Evolutionary conservation across 2,888 invertebrate genomes (phyloP).

Genomic region (Ophonus ardosiacus): DNA sequence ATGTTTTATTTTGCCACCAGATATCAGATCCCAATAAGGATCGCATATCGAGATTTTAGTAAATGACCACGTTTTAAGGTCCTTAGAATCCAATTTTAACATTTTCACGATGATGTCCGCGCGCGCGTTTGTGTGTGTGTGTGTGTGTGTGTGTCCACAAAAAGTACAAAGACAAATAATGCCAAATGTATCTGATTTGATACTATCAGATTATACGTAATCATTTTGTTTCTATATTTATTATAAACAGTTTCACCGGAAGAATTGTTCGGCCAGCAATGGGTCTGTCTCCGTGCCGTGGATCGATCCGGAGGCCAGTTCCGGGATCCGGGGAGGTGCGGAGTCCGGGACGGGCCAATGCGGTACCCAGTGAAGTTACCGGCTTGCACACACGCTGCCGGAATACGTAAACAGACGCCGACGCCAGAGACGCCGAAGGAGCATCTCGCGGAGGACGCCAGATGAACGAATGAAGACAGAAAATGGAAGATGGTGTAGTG

Average conservation of each 20-base stretch:
- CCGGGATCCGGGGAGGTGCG: conserved; percentile 28
- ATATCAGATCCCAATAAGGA: too few species aligned
- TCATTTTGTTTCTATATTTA: not conserved
- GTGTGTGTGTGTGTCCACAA: too few species aligned
- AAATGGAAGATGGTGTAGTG: too few species aligned
- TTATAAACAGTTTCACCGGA: not conserved
- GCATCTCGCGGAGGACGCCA: conserved; percentile 26
- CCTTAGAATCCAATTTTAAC: too few species aligned
- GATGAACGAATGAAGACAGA: not conserved
- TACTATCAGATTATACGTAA: too few species aligned
- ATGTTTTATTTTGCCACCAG: too few species aligned
- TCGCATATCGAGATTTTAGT: too few species aligned
- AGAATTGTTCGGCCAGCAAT: not conserved
- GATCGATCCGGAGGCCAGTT: conserved; percentile 33
- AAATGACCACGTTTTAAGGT: too few species aligned
- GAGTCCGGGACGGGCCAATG: conserved; percentile 42
- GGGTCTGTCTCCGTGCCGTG: conserved; percentile 18
- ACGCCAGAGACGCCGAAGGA: conserved; percentile 49
- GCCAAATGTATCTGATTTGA: too few species aligned
- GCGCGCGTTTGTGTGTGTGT: too few species aligned
- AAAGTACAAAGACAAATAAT: too few species aligned
- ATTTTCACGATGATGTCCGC: too few species aligned
- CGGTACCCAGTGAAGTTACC: conserved; percentile 64
- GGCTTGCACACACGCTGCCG: conserved; percentile 60
- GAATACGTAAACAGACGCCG: conserved; percentile 62